Evolutionary conservation across 2,113 vertebrate genomes (phyloP).

Genomic region (Cebus imitator): DNA sequence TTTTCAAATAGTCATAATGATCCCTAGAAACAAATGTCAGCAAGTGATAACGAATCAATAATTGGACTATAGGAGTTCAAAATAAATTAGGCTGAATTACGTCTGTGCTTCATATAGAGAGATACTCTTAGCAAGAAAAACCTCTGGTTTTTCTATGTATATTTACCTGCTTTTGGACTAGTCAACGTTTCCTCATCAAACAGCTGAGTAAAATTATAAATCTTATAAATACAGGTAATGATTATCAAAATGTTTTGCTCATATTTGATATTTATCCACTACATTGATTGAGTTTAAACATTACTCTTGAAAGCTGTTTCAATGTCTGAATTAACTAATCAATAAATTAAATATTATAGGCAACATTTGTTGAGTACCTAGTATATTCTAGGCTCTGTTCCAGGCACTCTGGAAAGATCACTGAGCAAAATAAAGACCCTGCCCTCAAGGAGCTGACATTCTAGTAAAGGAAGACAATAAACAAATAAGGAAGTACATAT

Average conservation of each 20-base stretch:
- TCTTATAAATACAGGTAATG: background rate
- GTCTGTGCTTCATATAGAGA: background rate
- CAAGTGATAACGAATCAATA: background rate
- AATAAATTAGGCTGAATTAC: background rate
- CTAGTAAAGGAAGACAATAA: background rate
- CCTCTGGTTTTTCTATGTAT: slow-evolving; percentile 9
- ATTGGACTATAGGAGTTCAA: background rate
- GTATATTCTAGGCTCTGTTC: background rate
- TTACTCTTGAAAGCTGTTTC: background rate
- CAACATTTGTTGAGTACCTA: background rate
- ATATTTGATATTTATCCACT: background rate
- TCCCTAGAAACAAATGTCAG: slow-evolving; percentile 42
- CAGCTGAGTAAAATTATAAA: background rate
- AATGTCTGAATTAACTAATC: background rate
- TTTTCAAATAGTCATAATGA: slow-evolving; percentile 6
- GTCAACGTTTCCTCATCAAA: background rate
- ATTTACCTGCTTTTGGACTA: background rate
- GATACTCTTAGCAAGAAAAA: background rate
- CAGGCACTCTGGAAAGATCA: background rate
- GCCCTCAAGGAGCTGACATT: slow-evolving; percentile 40
- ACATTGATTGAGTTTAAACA: background rate
- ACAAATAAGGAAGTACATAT: background rate
- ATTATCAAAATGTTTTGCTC: background rate
- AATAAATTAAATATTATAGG: background rate
- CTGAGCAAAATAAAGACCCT: slow-evolving; percentile 31